phyloP scores from a whole-genome alignment of 1,140 invertebrate genomes.

The Hyposmocoma kahamanoa region DNA sequence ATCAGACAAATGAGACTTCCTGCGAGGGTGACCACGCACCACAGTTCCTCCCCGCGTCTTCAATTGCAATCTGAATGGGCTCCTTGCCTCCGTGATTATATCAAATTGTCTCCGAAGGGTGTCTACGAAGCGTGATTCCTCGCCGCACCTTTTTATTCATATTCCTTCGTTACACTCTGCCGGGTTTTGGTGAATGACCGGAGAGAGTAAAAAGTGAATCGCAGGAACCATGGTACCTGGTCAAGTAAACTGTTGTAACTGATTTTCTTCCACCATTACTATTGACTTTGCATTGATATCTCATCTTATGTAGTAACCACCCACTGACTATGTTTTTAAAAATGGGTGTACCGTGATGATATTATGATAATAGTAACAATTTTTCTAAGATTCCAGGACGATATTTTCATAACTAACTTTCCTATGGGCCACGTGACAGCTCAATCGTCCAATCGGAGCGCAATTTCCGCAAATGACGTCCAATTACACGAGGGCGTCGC shows the following conservation, averaged over 20 bases:
- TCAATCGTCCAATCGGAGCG: conserved; percentile 46
- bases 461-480: conserved; percentile 57
- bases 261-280: no score
- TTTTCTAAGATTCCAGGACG: no score
- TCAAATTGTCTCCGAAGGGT: conserved; percentile 41
- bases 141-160: conserved; percentile 60
- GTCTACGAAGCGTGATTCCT: conserved; percentile 64
- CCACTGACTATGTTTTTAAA: no score
- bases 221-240: conserved; percentile 63
- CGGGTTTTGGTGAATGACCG: conserved; percentile 64
- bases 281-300: no score
- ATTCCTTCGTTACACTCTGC: conserved; percentile 47
- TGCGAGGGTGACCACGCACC: conserved; percentile 45
- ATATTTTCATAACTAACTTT: no score
- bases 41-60: conserved; percentile 36
- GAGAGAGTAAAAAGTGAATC: conserved; percentile 58
- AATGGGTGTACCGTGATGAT: neutral
- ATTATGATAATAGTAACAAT: no score
- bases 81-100: conserved; percentile 41
- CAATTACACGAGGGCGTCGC: conserved; percentile 57
- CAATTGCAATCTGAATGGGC: conserved; percentile 20
- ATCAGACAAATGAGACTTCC: conserved; percentile 37
- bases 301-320: no score
- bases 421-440: conserved; percentile 32
- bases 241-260: conserved; percentile 34